phyloP scores from a whole-genome alignment of 2,797 vertebrate genomes.

The Prunella strophiata region DNA sequence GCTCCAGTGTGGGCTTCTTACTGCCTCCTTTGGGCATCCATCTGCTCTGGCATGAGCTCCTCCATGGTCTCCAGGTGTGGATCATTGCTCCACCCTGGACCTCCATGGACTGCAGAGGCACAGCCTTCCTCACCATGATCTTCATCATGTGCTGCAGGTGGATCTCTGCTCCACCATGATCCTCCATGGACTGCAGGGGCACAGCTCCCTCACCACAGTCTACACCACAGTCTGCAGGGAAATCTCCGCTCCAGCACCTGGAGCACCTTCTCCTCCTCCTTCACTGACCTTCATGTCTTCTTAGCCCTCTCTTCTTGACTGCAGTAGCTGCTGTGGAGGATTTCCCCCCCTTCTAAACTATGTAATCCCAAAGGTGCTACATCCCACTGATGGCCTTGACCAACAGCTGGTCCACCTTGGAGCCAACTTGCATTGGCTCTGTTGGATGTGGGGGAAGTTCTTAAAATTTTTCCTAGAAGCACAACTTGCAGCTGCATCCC shows the following conservation, averaged over 20 bases:
- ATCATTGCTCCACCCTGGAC: neutral
- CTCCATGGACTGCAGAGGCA: neutral
- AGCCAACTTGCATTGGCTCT: neutral
- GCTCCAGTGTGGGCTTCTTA: neutral
- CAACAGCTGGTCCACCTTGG: neutral
- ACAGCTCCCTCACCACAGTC: neutral
- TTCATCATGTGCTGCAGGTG: neutral
- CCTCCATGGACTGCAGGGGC: too few relatives aligned
- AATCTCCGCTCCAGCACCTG: neutral
- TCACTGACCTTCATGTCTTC: neutral
- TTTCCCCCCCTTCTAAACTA: neutral
- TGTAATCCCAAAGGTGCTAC: neutral
- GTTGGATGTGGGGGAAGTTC: neutral
- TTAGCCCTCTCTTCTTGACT: neutral
- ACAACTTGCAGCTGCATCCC: accelerated
- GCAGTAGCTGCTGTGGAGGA: neutral
- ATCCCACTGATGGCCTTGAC: neutral
- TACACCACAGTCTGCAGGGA: neutral
- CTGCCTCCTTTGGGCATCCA: neutral
- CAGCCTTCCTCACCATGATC: neutral
- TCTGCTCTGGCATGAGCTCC: neutral
- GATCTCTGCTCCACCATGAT: neutral
- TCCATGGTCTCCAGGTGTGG: neutral
- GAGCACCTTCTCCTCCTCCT: neutral
- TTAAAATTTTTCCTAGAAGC: neutral